Evolutionary conservation across 2,113 vertebrate genomes (phyloP).

Genomic region (Oostethus manadensis): DNA sequence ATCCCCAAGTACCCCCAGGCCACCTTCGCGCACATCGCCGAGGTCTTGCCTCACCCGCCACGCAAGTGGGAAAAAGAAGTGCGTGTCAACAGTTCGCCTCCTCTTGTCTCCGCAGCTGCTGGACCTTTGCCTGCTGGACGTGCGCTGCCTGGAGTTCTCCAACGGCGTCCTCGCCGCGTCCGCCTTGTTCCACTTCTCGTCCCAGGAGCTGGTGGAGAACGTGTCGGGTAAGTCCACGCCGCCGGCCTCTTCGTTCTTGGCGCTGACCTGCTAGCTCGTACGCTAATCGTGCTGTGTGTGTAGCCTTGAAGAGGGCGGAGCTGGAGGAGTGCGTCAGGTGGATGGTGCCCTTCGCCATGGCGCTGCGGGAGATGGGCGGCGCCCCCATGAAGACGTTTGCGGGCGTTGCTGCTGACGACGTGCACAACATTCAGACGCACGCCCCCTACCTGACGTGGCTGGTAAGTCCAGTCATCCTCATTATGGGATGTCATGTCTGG

Average conservation of each 20-base stretch:
- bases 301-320: conserved; percentile 84
- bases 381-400: conserved; percentile 80
- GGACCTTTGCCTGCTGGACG: conserved; percentile 88
- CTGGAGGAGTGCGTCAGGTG: conserved; percentile 86
- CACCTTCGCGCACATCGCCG: conserved; percentile 87
- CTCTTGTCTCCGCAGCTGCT: conserved; percentile 71
- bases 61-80: not conserved
- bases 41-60: conserved; percentile 64
- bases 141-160: conserved; percentile 83
- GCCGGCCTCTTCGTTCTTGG: not conserved
- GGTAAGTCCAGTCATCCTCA: conserved; percentile 66
- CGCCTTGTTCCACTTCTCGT: conserved; percentile 94
- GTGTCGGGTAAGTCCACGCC: conserved; percentile 78
- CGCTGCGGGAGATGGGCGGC: conserved; percentile 78
- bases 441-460: conserved; percentile 82
- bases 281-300: not conserved
- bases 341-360: conserved; percentile 93
- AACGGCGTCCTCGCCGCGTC: conserved; percentile 87
- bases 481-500: too few relatives aligned
- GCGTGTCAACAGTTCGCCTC: not conserved
- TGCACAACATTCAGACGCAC: conserved; percentile 94
- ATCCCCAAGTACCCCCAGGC: conserved; percentile 86
- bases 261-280: not conserved
- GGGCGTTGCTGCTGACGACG: conserved; percentile 79
- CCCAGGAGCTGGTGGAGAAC: conserved; percentile 83